Conservation (phyloP, 1,140 invertebrate species). For the Macrobrachium rosenbergii region DNA sequence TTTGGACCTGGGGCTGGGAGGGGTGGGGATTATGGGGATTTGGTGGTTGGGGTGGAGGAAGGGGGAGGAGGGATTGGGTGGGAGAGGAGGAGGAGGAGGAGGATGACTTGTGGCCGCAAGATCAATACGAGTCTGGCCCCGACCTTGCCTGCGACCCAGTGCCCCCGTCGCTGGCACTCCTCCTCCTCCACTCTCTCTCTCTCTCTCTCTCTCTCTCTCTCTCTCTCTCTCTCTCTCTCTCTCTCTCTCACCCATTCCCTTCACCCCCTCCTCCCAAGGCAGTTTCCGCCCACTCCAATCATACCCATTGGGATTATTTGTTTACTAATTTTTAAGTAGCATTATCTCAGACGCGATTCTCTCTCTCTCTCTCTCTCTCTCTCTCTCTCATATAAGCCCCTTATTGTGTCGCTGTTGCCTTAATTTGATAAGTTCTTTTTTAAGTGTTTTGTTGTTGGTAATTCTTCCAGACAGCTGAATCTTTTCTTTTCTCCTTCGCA, state of each 20-base stretch:
- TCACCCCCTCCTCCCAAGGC: not conserved
- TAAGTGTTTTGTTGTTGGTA: too few species aligned
- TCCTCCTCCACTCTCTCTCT: not conserved
- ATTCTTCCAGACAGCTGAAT: not conserved
- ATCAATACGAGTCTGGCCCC: slow-evolving; percentile 22
- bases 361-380: slow-evolving; percentile 31
- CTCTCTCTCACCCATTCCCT: slow-evolving; percentile 6
- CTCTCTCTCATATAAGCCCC: not conserved
- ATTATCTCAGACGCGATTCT: too few species aligned
- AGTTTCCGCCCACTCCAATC: too few species aligned
- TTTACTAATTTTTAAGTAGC: too few species aligned
- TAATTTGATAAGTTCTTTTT: too few species aligned
- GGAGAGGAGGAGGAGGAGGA: not conserved
- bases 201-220: slow-evolving; percentile 32
- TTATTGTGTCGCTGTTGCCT: too few species aligned
- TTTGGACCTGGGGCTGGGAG: not conserved
- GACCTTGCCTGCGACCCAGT: not conserved
- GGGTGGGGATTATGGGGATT: not conserved
- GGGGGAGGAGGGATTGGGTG: not conserved
- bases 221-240: slow-evolving; percentile 3
- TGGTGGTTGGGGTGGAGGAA: not conserved
- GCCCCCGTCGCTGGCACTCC: not conserved
- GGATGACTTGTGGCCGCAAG: not conserved
- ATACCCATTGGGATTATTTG: too few species aligned
- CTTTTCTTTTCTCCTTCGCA: not conserved